phyloP scores from a whole-genome alignment of 2,797 vertebrate genomes.

The Ispidina picta region DNA sequence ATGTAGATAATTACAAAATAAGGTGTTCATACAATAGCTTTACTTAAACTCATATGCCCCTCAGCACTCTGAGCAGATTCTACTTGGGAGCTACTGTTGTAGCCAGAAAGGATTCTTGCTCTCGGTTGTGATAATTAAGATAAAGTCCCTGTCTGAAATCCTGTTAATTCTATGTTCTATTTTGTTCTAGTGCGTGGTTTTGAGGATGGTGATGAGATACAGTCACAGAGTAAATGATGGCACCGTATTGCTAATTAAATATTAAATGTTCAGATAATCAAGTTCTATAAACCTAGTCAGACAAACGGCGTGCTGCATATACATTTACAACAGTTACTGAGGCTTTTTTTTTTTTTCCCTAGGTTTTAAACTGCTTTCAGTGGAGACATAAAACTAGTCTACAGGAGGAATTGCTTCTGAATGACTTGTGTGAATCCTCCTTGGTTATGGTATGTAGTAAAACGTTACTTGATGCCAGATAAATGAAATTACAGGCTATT shows the following conservation, averaged over 20 bases:
- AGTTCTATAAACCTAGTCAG: not conserved
- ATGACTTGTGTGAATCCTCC: not conserved
- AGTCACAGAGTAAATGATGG: not conserved
- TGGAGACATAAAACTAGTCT: not conserved
- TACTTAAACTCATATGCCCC: not conserved
- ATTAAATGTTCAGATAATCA: not conserved
- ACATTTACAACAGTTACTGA: not conserved
- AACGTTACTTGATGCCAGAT: not conserved
- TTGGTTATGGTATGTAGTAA: not conserved
- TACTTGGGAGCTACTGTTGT: not conserved
- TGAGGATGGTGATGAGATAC: not conserved
- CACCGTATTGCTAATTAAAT: not conserved
- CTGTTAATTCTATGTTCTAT: not conserved
- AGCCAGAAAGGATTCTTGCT: not conserved
- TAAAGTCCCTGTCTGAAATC: not conserved
- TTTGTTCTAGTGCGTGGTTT: not conserved
- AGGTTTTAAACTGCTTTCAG: not conserved
- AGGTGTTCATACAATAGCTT: not conserved
- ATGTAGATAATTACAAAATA: slow-evolving; percentile 6
- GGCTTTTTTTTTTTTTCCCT: not conserved
- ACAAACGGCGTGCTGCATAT: not conserved
- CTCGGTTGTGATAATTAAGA: not conserved
- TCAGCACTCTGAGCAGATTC: not conserved
- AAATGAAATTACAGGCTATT: not conserved
- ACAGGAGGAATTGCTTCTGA: not conserved